Evolutionary conservation across 2,113 vertebrate genomes (phyloP), one percentile per base, ranked within the genome.

Genomic region (Pachycephala philippinensis): DNA sequence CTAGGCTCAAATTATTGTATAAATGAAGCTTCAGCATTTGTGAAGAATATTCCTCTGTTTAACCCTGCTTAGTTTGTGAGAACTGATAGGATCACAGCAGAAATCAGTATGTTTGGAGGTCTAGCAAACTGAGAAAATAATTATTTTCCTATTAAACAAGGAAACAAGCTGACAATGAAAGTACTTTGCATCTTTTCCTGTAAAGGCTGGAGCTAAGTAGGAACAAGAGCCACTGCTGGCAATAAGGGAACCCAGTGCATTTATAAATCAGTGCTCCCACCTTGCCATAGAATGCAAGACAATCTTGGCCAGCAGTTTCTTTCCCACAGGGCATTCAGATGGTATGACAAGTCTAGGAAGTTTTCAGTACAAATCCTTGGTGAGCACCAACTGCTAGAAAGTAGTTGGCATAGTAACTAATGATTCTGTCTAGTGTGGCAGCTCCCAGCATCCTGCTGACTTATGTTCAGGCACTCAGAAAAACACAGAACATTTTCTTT

Each of bases 401-500:
- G 87, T 72, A 87, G 80, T 45, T 87, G 84, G 91, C 68, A 92
- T 59, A 83, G 52, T 44, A 96, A 92, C 77, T 66, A 79, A 94
- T 66, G 52, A 92, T 61, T 90, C 68, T 87, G 75, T 77, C 69
- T 74, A 72, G 40, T 42, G 31, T 61, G 72, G 83, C 79, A 95
- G 87, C 79, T 94, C 87, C 74, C 64, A 96, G 85, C 74, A 96
- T 95, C 91, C 94, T 91, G 92, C 74, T 87, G 84, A 96, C 83
- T 96, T 95, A 75, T 83, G 88, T 57, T 93, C 81, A 97, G 86
- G 94, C 91, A 83, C 56, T 92, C 78, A 69, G 75, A 89, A 95
- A 93, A 96, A 95, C 57, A 93, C 24, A 84, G 71, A 96, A 92
- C 90, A 94, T 96, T 97, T 97, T 90, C 78, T 89, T 94, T 93